phyloP scores from a whole-genome alignment of 2,888 invertebrate genomes.

The Cylindroiulus punctatus region DNA sequence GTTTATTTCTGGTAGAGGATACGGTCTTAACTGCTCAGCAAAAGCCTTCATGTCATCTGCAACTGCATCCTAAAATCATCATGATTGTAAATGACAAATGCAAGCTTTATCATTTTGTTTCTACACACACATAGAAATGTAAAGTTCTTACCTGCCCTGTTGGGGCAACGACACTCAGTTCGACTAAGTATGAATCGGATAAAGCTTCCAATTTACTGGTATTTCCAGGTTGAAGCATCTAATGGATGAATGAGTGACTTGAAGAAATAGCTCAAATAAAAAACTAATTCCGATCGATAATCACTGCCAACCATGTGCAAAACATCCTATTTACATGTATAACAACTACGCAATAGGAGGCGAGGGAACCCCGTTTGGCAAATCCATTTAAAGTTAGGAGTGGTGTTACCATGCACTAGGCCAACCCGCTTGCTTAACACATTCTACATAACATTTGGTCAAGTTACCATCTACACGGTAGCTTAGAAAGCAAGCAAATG shows the following conservation, averaged over 20 bases:
- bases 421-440: no score
- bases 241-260: constrained; percentile 52
- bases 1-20: constrained; percentile 50
- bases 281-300: no score
- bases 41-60: constrained; percentile 96
- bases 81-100: neutral
- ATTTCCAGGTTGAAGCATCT: constrained; percentile 72
- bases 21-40: constrained; percentile 90
- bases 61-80: constrained; percentile 78
- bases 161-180: constrained; percentile 76
- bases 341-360: no score
- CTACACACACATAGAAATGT: neutral
- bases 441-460: no score
- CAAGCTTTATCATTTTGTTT: neutral
- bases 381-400: no score
- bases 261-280: neutral
- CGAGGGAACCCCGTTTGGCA: no score
- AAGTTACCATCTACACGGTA: no score
- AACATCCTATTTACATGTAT: no score
- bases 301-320: no score
- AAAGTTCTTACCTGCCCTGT: constrained; percentile 57
- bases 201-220: constrained; percentile 78
- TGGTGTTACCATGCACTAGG: no score
- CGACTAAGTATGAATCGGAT: constrained; percentile 91
- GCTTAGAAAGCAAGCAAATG: no score